Percentiles rank a stretch among this genome's conserved stretches.
Evolutionary conservation across 2,888 invertebrate genomes (phyloP).

Genomic region (Tipula vernalis): DNA sequence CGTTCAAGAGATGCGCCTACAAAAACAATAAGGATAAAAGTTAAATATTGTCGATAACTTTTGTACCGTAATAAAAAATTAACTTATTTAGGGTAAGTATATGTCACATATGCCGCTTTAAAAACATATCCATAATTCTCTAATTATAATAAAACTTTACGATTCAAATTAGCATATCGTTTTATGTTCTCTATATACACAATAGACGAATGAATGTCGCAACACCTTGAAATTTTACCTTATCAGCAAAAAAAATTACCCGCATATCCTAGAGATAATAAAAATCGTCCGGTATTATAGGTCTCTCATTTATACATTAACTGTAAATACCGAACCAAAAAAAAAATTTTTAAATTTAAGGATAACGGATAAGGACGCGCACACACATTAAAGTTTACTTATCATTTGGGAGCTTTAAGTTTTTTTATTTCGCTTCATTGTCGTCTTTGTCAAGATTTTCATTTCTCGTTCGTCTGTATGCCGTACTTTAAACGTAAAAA

Average conservation of each 20-base stretch:
- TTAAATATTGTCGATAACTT: not conserved
- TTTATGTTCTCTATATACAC: not conserved
- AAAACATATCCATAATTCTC: not conserved
- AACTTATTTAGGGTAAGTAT: not conserved
- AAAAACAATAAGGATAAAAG: conserved; percentile 10
- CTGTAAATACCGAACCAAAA: not conserved
- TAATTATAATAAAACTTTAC: not conserved
- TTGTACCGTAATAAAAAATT: not conserved
- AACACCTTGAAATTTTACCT: not conserved
- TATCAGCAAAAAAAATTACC: not conserved
- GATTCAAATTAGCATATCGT: not conserved
- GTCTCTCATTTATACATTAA: not conserved
- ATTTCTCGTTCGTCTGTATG: not conserved
- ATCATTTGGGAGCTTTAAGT: not conserved
- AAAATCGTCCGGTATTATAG: not conserved
- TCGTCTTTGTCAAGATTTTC: not conserved
- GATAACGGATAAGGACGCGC: not conserved
- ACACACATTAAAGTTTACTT: not conserved
- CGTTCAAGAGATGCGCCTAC: conserved; percentile 73
- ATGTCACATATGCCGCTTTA: not conserved
- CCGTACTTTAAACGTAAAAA: not conserved
- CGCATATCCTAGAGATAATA: not conserved
- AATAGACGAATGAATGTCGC: not conserved
- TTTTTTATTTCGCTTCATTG: not conserved
- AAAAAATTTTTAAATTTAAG: not conserved